phyloP scores from a whole-genome alignment of 2,888 invertebrate species.

The Philopedon plagiatum region DNA sequence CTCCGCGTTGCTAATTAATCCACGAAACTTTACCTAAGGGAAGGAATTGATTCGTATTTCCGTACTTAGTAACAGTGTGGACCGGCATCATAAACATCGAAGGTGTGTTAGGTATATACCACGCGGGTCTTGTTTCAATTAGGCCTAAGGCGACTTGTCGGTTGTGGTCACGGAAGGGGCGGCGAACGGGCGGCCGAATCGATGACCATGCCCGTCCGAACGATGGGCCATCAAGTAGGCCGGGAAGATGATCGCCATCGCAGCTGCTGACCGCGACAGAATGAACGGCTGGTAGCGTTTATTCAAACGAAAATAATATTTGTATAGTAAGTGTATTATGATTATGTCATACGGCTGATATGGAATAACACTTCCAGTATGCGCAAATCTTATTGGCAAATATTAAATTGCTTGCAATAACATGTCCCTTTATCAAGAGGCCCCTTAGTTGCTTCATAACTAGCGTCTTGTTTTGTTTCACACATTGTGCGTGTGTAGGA shows the following conservation, averaged over 20 bases:
- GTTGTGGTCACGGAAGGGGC: conserved; percentile 4
- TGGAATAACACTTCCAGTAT: too few species aligned
- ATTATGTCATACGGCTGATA: too few species aligned
- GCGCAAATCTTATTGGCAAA: too few species aligned
- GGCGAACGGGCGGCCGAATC: conserved; percentile 26
- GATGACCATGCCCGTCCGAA: conserved; percentile 27
- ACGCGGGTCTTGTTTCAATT: conserved; percentile 31
- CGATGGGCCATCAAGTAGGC: conserved; percentile 28
- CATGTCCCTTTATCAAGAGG: too few species aligned
- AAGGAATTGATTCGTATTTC: too few species aligned
- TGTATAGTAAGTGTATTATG: too few species aligned
- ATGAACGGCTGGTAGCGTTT: conserved; percentile 16
- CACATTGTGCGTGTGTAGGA: too few species aligned
- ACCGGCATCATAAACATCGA: conserved; percentile 13
- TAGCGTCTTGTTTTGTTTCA: too few species aligned
- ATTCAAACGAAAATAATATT: neutral
- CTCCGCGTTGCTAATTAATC: too few species aligned
- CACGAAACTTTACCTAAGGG: too few species aligned
- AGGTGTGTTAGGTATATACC: conserved; percentile 22
- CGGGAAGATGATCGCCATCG: conserved; percentile 31
- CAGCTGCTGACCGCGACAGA: conserved; percentile 30
- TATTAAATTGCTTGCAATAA: too few species aligned
- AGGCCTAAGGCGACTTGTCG: conserved; percentile 23
- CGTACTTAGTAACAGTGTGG: conserved; percentile 10
- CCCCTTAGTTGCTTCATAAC: too few species aligned